Evolutionary conservation across 2,797 vertebrate species (phyloP).

Genomic region (Clarias platycephalus): DNA sequence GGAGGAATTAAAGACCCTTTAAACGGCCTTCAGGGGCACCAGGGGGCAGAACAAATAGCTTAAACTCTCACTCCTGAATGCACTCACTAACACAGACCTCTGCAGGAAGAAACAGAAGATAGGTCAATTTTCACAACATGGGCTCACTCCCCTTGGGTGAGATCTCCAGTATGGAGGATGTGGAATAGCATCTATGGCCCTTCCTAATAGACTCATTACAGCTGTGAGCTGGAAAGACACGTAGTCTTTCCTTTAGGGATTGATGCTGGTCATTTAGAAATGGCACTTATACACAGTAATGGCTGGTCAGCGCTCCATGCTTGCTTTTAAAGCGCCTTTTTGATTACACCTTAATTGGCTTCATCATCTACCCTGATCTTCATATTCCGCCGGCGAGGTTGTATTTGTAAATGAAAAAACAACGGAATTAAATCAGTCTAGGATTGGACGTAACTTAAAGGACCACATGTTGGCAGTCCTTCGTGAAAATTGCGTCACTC

Average conservation of each 20-base stretch:
- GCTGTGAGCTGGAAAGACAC: slow-evolving; percentile 21
- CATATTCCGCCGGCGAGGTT: slow-evolving; percentile 8
- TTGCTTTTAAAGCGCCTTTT: slow-evolving; percentile 28
- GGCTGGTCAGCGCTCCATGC: slow-evolving; percentile 14
- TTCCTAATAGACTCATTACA: slow-evolving; percentile 47
- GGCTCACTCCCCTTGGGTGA: slow-evolving; percentile 48
- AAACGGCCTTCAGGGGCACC: slow-evolving; percentile 55
- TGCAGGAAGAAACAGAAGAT: slow-evolving; percentile 42
- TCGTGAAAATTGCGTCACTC: slow-evolving; percentile 16
- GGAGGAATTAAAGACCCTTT: slow-evolving; percentile 54
- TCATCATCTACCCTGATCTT: slow-evolving; percentile 17
- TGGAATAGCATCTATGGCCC: slow-evolving; percentile 21
- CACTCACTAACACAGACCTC: slow-evolving; percentile 47
- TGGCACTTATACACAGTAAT: slow-evolving; percentile 37
- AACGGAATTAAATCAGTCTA: slow-evolving; percentile 11
- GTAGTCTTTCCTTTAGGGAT: slow-evolving; percentile 33
- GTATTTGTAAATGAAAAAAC: neutral
- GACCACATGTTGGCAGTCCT: slow-evolving; percentile 15
- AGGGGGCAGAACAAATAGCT: slow-evolving; percentile 55
- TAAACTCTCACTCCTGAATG: slow-evolving; percentile 44
- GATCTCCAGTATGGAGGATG: slow-evolving; percentile 28
- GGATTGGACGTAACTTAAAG: neutral
- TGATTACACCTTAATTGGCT: slow-evolving; percentile 41
- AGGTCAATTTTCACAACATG: slow-evolving; percentile 57
- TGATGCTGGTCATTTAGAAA: slow-evolving; percentile 38